Conservation (phyloP, 1,140 invertebrate species). For the Cherax quadricarinatus region DNA sequence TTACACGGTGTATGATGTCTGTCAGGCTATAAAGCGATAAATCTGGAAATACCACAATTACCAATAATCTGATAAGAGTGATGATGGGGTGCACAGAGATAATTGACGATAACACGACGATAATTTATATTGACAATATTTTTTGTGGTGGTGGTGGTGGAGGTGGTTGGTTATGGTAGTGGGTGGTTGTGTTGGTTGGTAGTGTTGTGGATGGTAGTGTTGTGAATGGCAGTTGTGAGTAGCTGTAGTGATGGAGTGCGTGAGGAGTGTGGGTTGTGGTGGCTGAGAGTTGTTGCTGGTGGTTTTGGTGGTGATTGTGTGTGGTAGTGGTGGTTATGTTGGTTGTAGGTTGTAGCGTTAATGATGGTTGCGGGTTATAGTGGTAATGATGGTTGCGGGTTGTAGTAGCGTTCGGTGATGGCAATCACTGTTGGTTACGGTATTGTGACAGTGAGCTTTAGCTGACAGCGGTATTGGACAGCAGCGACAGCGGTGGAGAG, state of each 20-base stretch:
- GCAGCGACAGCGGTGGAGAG: background rate
- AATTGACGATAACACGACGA: background rate
- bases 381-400: background rate
- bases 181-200: too few relatives aligned
- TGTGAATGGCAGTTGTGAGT: too few relatives aligned
- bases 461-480: background rate
- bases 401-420: background rate
- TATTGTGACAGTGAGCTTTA: too few relatives aligned
- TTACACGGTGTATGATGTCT: too few relatives aligned
- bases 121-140: background rate
- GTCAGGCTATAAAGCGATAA: background rate
- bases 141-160: background rate
- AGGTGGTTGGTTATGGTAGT: too few relatives aligned
- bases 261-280: background rate
- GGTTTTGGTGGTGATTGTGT: background rate
- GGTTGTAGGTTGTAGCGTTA: background rate
- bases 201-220: too few relatives aligned
- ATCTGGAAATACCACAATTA: conserved; percentile 11
- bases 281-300: too few relatives aligned
- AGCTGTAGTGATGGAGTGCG: too few relatives aligned
- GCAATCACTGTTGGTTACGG: too few relatives aligned
- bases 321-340: background rate
- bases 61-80: conserved; percentile 19
- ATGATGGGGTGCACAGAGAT: conserved; percentile 15
- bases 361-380: too few relatives aligned